Evolutionary conservation across 2,888 invertebrate species (phyloP), one percentile per base, ranked within the genome.

Genomic region (Arrhopalites spinosus): DNA sequence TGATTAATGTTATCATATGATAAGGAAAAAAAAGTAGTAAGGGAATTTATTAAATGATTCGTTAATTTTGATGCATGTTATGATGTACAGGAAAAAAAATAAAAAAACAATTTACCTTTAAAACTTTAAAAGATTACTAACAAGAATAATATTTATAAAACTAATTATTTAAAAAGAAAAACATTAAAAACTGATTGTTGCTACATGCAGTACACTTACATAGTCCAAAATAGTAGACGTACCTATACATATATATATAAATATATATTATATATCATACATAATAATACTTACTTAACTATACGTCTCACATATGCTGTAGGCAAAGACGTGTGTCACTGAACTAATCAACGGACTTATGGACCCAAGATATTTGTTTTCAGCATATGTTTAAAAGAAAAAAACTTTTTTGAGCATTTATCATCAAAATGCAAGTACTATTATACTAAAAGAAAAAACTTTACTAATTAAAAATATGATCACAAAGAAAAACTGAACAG

Each of bases 121-220:
- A 56, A 59, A 59, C 25, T 27, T 27, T 59, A 25, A 25, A 59
- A 59, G 13, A 59, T 25, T 23, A 59, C 23, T 20, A 36, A 59
- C 59, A 25, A 59, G 25, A 3, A 59, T 15, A 59, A 59, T 23
- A 64, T 7, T 53, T 53, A 53, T 15, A 50, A 50, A 5, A 43
- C 30, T 53, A n/a, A 29, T 27, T 27, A 29, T 20, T 53, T 56
- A 56, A 20, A 70, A 11, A 36, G 13, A 59, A 59, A 59, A 59
- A 43, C 5, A 15, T n/a, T 56, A 50, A 13, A n/a, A 69, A 70
- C 70, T 70, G 70, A 70, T 70, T 70, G 71, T 70, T 70, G 71
- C 70, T 17, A 45, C 27, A 56, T 43, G 45, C 71, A 27, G 45
- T 72, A 67, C 53, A 50, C 53, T 56, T 70, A 61, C 56, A 61